Evolutionary conservation across 2,113 vertebrate species (phyloP).

Genomic region (Syngnathus floridae): DNA sequence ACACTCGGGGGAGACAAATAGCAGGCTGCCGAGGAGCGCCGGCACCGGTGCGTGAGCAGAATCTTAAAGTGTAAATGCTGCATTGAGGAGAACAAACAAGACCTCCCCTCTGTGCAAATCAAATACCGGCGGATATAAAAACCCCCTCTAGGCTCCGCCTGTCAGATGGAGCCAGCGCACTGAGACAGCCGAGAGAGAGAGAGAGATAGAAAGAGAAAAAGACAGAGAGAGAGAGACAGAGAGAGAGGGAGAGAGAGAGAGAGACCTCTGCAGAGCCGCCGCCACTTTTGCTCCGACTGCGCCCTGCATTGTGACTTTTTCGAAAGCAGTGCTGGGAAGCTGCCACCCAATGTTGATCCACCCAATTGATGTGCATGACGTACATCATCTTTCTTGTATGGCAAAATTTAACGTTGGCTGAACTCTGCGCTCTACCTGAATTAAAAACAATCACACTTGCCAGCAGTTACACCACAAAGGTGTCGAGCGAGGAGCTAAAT

Average conservation of each 20-base stretch:
- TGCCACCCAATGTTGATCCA: not conserved
- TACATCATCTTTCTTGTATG: no score
- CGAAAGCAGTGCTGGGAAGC: not conserved
- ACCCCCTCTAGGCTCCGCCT: conserved; percentile 31
- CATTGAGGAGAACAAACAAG: conserved; percentile 68
- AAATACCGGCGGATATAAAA: conserved; percentile 49
- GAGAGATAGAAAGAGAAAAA: conserved; percentile 4
- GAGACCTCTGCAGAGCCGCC: conserved; percentile 28
- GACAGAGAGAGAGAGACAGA: conserved; percentile 4
- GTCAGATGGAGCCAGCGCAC: conserved; percentile 31
- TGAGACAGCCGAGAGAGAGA: not conserved
- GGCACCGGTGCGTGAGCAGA: conserved; percentile 60
- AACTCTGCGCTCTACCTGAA: not conserved
- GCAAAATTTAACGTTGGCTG: no score
- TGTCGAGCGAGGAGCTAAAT: conserved; percentile 32
- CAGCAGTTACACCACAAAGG: not conserved
- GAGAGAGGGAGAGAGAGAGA: not conserved
- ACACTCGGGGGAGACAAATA: conserved; percentile 53
- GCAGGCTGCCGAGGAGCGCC: conserved; percentile 32
- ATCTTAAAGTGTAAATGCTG: conserved; percentile 64
- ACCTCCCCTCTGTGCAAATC: conserved; percentile 57
- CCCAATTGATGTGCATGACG: conserved; percentile 5
- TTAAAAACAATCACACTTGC: not conserved
- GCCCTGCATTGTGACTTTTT: conserved; percentile 18
- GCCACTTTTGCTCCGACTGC: conserved; percentile 23